Conservation (phyloP, 2,797 vertebrate genomes). For the Astyanax mexicanus region DNA sequence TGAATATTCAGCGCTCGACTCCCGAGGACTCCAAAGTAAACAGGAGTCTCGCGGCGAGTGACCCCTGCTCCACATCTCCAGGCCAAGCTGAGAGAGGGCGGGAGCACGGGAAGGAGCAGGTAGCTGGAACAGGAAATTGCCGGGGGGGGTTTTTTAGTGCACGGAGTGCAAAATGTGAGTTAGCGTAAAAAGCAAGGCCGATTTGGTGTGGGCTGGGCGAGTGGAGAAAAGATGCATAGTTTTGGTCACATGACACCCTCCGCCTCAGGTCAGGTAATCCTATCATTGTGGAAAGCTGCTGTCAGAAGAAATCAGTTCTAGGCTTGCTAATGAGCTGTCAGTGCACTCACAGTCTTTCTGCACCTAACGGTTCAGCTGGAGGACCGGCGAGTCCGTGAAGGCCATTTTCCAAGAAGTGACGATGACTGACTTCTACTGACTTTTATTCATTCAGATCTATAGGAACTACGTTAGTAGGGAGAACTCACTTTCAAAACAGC, state of each 20-base stretch:
- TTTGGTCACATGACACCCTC: slow-evolving; percentile 27
- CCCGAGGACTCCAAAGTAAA: slow-evolving; percentile 78
- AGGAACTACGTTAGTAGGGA: no score
- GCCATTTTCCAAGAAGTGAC: not conserved
- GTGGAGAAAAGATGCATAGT: slow-evolving; percentile 22
- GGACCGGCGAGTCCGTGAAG: not conserved
- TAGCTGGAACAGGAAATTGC: slow-evolving; percentile 53
- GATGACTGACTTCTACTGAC: not conserved
- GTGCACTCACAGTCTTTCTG: slow-evolving; percentile 1
- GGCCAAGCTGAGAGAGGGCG: slow-evolving; percentile 40
- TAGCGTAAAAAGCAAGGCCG: slow-evolving; percentile 35
- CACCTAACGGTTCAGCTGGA: slow-evolving; percentile 16
- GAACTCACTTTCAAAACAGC: not conserved
- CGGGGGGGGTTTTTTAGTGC: slow-evolving; percentile 46
- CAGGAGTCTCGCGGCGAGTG: slow-evolving; percentile 76
- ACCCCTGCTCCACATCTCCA: slow-evolving; percentile 62
- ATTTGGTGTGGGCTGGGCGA: slow-evolving; percentile 35
- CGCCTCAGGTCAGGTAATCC: slow-evolving; percentile 32
- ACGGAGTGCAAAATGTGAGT: slow-evolving; percentile 53
- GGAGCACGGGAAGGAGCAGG: slow-evolving; percentile 32
- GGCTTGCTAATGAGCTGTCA: slow-evolving; percentile 23
- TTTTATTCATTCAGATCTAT: not conserved
- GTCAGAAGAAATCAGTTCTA: slow-evolving; percentile 18
- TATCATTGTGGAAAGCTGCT: slow-evolving; percentile 24
- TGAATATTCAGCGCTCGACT: slow-evolving; percentile 68